Evolutionary conservation across 2,888 invertebrate species (phyloP).

Genomic region (Anticlea derivata): DNA sequence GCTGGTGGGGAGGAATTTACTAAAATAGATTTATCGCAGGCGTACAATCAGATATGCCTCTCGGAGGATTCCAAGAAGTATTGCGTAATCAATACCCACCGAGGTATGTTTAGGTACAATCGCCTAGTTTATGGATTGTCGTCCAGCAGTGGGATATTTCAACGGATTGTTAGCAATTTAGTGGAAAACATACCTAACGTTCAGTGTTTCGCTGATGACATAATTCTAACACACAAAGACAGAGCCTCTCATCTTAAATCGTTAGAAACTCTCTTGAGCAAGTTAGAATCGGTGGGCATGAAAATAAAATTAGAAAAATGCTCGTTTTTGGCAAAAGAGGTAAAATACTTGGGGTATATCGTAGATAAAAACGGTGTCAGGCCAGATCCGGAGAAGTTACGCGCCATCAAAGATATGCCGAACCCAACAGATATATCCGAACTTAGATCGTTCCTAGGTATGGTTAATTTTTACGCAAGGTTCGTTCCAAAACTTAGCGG

Average conservation of each 20-base stretch:
- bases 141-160: too few species aligned
- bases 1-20: slow-evolving; percentile 26
- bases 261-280: slow-evolving; percentile 5
- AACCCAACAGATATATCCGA: slow-evolving; percentile 19
- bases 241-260: slow-evolving; percentile 6
- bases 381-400: slow-evolving; percentile 15
- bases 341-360: slow-evolving; percentile 24
- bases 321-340: slow-evolving; percentile 17
- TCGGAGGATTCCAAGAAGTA: too few species aligned
- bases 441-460: slow-evolving; percentile 27
- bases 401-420: slow-evolving; percentile 21
- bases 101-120: too few species aligned
- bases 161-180: too few species aligned
- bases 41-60: too few species aligned
- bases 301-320: slow-evolving; percentile 28
- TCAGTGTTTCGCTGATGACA: too few species aligned
- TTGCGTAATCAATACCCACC: too few species aligned
- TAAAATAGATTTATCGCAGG: too few species aligned
- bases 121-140: too few species aligned
- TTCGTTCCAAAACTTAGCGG: slow-evolving; percentile 29
- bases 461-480: slow-evolving; percentile 29
- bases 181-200: too few species aligned
- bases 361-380: slow-evolving; percentile 17
- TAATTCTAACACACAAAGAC: too few species aligned
- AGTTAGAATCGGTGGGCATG: slow-evolving; percentile 9